Conservation (phyloP, 2,797 vertebrate genomes). For the Triplophysa bombifrons region DNA sequence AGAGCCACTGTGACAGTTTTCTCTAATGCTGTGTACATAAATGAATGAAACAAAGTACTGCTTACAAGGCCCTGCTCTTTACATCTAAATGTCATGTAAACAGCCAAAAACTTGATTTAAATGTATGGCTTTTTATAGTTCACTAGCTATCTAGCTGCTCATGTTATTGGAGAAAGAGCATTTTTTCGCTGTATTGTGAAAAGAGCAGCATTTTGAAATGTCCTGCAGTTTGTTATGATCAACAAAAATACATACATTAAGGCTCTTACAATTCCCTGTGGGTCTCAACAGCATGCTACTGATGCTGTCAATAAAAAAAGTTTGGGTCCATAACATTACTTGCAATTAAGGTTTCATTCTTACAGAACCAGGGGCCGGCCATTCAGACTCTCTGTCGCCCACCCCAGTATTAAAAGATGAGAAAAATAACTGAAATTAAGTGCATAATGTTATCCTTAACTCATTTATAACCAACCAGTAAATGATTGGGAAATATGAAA, state of each 20-base stretch:
- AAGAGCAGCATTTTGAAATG: background rate
- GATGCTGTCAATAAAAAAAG: background rate
- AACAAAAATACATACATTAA: background rate
- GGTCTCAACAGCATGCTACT: background rate
- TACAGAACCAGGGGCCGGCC: too few species aligned
- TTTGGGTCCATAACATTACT: background rate
- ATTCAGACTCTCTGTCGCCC: too few species aligned
- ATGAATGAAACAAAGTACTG: conserved; percentile 58
- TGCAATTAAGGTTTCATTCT: background rate
- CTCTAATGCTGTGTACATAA: conserved; percentile 65
- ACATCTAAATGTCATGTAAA: conserved; percentile 30
- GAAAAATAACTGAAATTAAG: too few species aligned
- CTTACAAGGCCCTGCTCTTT: conserved; percentile 8
- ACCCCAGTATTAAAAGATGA: too few species aligned
- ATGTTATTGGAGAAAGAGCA: background rate
- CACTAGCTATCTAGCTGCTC: background rate
- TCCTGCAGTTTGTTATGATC: background rate
- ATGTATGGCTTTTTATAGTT: background rate
- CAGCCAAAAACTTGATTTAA: background rate
- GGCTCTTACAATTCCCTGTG: background rate
- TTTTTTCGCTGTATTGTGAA: background rate
- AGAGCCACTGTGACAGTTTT: conserved; percentile 65
- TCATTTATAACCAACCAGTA: too few species aligned
- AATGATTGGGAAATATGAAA: too few species aligned
- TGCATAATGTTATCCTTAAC: too few species aligned